Conservation (phyloP, 2,888 invertebrate genomes). For the Athetis lepigone region DNA sequence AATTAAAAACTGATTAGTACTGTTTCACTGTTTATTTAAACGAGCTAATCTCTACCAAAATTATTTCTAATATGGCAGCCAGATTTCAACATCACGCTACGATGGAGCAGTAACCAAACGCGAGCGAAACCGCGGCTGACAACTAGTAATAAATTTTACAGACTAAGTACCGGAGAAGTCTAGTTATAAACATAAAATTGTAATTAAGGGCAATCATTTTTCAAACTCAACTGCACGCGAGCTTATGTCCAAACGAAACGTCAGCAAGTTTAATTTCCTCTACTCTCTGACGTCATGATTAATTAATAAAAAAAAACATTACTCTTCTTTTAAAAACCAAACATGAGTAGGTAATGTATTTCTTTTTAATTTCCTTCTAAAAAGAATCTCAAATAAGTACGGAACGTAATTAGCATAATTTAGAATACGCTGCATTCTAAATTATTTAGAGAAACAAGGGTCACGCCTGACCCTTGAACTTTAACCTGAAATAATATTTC, state of each 20-base stretch:
- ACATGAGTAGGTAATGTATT: conserved; percentile 3
- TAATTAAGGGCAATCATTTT: conserved; percentile 48
- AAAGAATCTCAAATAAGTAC: conserved; percentile 3
- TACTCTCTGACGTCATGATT: conserved; percentile 14
- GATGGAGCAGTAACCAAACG: too few relatives aligned
- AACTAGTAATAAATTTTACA: conserved; percentile 11
- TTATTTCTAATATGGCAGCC: too few relatives aligned
- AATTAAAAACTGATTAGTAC: too few relatives aligned
- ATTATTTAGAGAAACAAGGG: conserved; percentile 20
- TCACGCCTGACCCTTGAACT: conserved; percentile 8
- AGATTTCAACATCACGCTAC: too few relatives aligned
- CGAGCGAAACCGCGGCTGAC: too few relatives aligned
- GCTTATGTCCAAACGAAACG: conserved; percentile 23
- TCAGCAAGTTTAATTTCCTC: conserved; percentile 38
- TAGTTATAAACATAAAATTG: conserved; percentile 26
- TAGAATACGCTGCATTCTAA: conserved; percentile 16
- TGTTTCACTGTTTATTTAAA: too few relatives aligned
- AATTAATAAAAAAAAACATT: conserved; percentile 13
- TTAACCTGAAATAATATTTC: conserved; percentile 4
- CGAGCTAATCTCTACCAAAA: too few relatives aligned
- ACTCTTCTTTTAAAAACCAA: conserved; percentile 3
- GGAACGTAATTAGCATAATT: conserved; percentile 17
- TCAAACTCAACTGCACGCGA: conserved; percentile 49
- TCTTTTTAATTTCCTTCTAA: conserved; percentile 5
- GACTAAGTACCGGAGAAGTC: conserved; percentile 4